Evolutionary conservation across 2,113 vertebrate genomes (phyloP).

Genomic region (Oryctolagus cuniculus): DNA sequence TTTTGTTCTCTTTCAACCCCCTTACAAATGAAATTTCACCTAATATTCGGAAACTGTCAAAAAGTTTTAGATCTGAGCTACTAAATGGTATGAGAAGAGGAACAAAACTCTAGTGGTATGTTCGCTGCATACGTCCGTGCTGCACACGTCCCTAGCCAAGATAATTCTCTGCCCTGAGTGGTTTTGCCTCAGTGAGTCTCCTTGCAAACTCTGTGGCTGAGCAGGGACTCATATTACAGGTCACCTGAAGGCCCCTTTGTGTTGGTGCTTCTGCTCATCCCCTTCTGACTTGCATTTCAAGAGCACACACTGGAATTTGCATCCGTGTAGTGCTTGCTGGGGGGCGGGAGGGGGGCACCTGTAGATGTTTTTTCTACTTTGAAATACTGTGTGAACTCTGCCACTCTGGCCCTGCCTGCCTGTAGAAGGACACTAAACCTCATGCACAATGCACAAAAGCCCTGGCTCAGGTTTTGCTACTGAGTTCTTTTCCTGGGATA

Average conservation of each 20-base stretch:
- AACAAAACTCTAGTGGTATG: not conserved
- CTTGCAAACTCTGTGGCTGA: constrained; percentile 21
- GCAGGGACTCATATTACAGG: constrained; percentile 22
- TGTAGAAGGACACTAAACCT: not conserved
- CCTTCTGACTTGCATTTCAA: constrained; percentile 41
- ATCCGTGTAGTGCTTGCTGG: too few relatives aligned
- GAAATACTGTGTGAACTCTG: constrained; percentile 18
- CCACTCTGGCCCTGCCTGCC: not conserved
- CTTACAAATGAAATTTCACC: constrained; percentile 51
- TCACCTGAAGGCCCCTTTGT: constrained; percentile 35
- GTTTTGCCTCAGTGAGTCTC: constrained; percentile 14
- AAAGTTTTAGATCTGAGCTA: not conserved
- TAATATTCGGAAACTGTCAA: constrained; percentile 8
- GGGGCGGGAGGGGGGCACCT: too few relatives aligned
- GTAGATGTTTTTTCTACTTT: not conserved
- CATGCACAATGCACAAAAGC: not conserved
- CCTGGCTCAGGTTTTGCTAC: not conserved
- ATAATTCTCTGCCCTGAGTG: not conserved
- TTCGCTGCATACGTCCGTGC: not conserved
- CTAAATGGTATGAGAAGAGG: not conserved
- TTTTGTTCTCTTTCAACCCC: constrained; percentile 35
- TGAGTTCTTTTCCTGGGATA: constrained; percentile 10
- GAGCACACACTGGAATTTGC: not conserved
- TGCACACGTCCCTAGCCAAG: not conserved
- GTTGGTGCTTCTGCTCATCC: not conserved